Evolutionary conservation across 1,140 invertebrate species (phyloP).

Genomic region (Lasioglossum albipes): DNA sequence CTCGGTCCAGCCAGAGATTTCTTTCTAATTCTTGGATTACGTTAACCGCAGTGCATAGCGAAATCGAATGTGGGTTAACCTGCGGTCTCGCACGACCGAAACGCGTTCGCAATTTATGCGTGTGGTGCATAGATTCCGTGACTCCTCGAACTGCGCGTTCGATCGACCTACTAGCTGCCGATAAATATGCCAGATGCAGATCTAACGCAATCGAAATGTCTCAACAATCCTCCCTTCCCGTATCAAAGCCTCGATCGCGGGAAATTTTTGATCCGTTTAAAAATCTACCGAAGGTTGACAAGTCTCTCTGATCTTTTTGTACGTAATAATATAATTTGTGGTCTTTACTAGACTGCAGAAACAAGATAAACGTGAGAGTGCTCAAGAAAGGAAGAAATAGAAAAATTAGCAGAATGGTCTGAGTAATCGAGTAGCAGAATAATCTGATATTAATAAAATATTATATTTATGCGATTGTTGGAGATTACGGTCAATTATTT

Average conservation of each 20-base stretch:
- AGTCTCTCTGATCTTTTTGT: no score
- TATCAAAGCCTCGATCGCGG: no score
- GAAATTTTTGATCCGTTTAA: no score
- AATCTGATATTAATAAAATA: no score
- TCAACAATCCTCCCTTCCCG: not conserved
- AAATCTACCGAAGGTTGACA: no score
- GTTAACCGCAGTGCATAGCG: constrained; percentile 15
- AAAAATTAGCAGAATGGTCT: no score
- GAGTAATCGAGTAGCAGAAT: no score
- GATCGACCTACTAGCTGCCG: not conserved
- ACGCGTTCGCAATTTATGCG: constrained; percentile 10
- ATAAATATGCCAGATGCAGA: not conserved
- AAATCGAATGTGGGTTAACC: constrained; percentile 46
- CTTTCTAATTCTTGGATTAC: constrained; percentile 37
- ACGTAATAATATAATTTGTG: not conserved
- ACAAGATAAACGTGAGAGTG: no score
- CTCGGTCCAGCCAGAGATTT: constrained; percentile 19
- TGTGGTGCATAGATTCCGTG: constrained; percentile 10
- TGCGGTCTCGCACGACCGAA: constrained; percentile 28
- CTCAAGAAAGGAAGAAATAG: no score
- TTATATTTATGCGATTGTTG: no score
- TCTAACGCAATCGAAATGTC: not conserved
- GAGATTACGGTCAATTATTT: no score
- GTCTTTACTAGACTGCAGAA: no score
- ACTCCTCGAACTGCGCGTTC: constrained; percentile 40